Evolutionary conservation across 2,113 vertebrate genomes (phyloP).

Genomic region (Festucalex cinctus): DNA sequence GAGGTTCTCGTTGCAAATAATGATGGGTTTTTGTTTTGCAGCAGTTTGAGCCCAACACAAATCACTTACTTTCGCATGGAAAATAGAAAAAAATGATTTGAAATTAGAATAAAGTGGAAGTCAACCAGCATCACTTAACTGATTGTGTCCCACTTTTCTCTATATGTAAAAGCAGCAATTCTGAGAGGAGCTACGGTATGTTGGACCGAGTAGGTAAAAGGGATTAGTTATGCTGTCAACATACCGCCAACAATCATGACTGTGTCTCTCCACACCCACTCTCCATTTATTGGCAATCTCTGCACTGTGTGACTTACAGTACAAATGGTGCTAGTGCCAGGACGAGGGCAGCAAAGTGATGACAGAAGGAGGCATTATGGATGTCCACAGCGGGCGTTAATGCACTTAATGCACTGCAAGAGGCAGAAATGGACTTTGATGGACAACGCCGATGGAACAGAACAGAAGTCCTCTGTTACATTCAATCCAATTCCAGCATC

Average conservation of each 20-base stretch:
- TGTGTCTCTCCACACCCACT: constrained; percentile 34
- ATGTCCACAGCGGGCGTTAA: constrained; percentile 9
- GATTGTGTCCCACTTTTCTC: neutral
- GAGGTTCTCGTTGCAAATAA: constrained; percentile 24
- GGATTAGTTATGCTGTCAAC: neutral
- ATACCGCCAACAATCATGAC: constrained; percentile 34
- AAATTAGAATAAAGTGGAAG: neutral
- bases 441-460: neutral
- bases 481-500: neutral
- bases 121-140: neutral
- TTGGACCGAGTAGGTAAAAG: neutral
- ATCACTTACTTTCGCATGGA: constrained; percentile 37
- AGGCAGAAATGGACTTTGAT: neutral
- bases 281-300: constrained; percentile 47
- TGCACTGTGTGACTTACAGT: constrained; percentile 23
- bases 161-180: neutral
- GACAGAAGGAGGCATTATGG: constrained; percentile 8
- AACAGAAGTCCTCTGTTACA: constrained; percentile 5
- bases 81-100: neutral
- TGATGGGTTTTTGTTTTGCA: constrained; percentile 17
- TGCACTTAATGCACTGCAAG: neutral
- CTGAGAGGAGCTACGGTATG: neutral
- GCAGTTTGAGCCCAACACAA: constrained; percentile 46
- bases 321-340: constrained; percentile 21
- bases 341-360: constrained; percentile 13